These are phyloP conservation scores for Gorsachius magnificus DNA, from an alignment of 2,797 vertebrate genomes.

Conservation along the genomic window DNA sequence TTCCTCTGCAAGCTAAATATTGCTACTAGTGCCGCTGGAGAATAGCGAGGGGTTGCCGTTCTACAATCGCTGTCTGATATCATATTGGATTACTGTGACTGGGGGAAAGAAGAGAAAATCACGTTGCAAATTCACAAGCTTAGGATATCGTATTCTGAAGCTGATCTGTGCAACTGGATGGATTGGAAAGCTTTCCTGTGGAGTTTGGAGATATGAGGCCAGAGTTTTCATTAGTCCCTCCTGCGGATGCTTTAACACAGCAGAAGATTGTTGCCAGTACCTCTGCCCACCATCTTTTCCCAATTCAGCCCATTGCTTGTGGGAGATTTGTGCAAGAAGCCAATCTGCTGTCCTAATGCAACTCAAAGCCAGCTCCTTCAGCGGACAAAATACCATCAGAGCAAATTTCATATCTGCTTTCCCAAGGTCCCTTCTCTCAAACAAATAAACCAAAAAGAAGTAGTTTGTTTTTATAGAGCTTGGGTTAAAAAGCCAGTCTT, in stretches of 20 bases:
- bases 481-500: slow-evolving; percentile 46
- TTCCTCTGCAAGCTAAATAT: neutral
- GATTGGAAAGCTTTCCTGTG: neutral
- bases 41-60: neutral
- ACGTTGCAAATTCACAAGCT: neutral
- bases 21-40: neutral
- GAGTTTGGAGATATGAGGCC: neutral
- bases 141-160: neutral
- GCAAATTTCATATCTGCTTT: slow-evolving; percentile 21
- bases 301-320: slow-evolving; percentile 7
- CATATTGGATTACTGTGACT: neutral
- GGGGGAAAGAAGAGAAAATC: neutral
- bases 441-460: slow-evolving; percentile 33
- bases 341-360: slow-evolving; percentile 14
- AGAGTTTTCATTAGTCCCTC: slow-evolving; percentile 19
- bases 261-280: slow-evolving; percentile 33
- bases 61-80: neutral
- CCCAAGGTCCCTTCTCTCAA: slow-evolving; percentile 49
- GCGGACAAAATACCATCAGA: neutral
- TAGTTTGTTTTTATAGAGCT: slow-evolving; percentile 40
- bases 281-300: slow-evolving; percentile 47
- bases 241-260: neutral
- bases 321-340: slow-evolving; percentile 26
- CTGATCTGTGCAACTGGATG: neutral
- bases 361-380: slow-evolving; percentile 36